phyloP scores from a whole-genome alignment of 2,113 vertebrate genomes.

The Cercopithecus mona region DNA sequence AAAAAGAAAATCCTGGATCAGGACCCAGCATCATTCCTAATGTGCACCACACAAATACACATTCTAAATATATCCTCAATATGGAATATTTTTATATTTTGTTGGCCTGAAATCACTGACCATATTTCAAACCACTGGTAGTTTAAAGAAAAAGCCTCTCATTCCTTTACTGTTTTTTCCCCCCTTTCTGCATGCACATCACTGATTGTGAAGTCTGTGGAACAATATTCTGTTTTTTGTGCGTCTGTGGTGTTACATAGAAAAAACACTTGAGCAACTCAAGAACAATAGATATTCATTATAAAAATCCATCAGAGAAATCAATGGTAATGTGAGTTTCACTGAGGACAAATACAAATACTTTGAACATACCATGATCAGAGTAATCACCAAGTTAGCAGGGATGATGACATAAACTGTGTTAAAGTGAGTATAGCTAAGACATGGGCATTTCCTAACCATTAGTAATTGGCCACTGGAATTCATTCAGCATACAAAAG shows the following conservation, averaged over 20 bases:
- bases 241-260: background rate
- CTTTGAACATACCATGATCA: background rate
- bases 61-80: background rate
- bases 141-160: background rate
- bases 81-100: background rate
- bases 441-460: background rate
- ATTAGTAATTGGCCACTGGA: background rate
- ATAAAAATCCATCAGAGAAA: constrained; percentile 79
- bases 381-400: constrained; percentile 61
- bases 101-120: background rate
- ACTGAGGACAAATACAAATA: constrained; percentile 62
- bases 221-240: background rate
- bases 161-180: background rate
- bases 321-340: constrained; percentile 75
- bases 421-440: constrained; percentile 56
- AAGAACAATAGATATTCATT: constrained; percentile 72
- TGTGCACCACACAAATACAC: too few relatives aligned
- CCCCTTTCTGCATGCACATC: background rate
- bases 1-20: background rate
- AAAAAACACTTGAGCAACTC: constrained; percentile 66
- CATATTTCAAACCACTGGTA: background rate
- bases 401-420: constrained; percentile 48
- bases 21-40: background rate
- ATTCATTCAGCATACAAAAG: background rate
- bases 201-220: constrained; percentile 7